Evolutionary conservation across 2,113 vertebrate genomes (phyloP).

Genomic region (Cyprinus carpio): DNA sequence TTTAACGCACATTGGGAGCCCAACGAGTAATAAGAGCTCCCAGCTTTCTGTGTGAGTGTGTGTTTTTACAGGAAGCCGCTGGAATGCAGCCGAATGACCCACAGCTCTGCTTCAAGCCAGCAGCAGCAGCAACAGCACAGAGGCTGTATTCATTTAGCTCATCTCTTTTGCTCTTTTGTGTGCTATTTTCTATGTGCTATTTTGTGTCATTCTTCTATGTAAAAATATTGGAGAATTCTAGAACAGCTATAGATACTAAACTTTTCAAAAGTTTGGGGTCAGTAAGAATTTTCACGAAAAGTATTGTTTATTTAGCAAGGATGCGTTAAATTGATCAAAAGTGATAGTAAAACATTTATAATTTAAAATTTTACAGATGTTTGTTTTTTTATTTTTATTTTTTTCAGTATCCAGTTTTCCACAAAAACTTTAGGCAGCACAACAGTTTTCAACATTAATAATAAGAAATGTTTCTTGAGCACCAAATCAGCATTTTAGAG

Average conservation of each 20-base stretch:
- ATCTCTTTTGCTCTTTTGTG: neutral
- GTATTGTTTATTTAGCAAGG: too few species aligned
- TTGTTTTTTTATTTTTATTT: too few species aligned
- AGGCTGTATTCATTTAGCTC: conserved; percentile 32
- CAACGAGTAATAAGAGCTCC: conserved; percentile 43
- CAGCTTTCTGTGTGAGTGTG: conserved; percentile 30
- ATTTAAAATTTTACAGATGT: too few species aligned
- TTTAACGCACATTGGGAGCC: conserved; percentile 25
- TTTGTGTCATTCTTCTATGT: too few species aligned
- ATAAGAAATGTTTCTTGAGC: neutral
- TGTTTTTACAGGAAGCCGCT: conserved; percentile 34
- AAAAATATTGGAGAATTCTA: too few species aligned
- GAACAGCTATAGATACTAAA: too few species aligned
- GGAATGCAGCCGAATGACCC: conserved; percentile 37
- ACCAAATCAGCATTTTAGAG: neutral
- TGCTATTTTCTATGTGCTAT: neutral
- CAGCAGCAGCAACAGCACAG: conserved; percentile 17
- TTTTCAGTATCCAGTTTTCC: neutral
- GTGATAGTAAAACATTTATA: neutral
- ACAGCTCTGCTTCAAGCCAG: conserved; percentile 30
- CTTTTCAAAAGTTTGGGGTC: too few species aligned
- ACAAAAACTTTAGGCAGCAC: neutral
- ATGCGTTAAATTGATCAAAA: neutral
- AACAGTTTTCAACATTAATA: neutral
- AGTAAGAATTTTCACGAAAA: too few species aligned